Evolutionary conservation across 2,888 invertebrate genomes (phyloP), one percentile per base, ranked within the genome.

Genomic region (Sthenelais limicola): DNA sequence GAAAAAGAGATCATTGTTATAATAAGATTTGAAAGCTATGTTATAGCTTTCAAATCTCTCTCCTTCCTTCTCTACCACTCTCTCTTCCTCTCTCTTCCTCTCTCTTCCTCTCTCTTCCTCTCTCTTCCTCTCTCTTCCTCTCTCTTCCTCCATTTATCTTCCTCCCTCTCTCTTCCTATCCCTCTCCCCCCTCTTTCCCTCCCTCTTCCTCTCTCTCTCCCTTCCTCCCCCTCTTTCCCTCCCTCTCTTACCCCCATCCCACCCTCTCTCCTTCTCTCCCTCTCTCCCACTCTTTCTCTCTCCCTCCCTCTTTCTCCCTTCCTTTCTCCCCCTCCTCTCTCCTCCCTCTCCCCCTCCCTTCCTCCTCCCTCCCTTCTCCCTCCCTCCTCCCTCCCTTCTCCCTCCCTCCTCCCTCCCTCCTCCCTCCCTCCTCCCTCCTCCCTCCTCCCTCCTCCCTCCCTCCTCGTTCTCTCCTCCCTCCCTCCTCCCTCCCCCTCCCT

Each of bases 381-480:
- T 30, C 26, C n/a, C n/a, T 30, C 28, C 9, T 28, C 56, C 24
- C 24, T n/a, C 66, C 24, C 38, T 35, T 4, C 38, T 66, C 24
- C 24, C 24, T 21, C 28, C 66, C 2, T 18, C 28, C 24, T 35
- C 24, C 43, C 26, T 3, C 43, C 35, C 21, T 12, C 35, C 32
- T 33, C 21, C 62, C 21, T 5, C 18, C 28, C 9, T 26, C 28
- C 28, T 26, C 35, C 26, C 9, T 38, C 38, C 24, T 28, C n/a
- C 38, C 24, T n/a, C 3, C 3, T 66, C 43, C 18, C 43, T 35
- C 38, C 28, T 7, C 9, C 24, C 66, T 28, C 18, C 21, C 21
- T 26, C 43, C 47, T 66, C 18, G 21, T 28, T 66, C 47, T 43
- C 66, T 43, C 47, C 28, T 28, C 28, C 26, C 66, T 28, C 28